Percentiles rank a stretch among this genome's conserved stretches.
phyloP scores from a whole-genome alignment of 2,113 vertebrate genomes.

The Dromiciops gliroides region DNA sequence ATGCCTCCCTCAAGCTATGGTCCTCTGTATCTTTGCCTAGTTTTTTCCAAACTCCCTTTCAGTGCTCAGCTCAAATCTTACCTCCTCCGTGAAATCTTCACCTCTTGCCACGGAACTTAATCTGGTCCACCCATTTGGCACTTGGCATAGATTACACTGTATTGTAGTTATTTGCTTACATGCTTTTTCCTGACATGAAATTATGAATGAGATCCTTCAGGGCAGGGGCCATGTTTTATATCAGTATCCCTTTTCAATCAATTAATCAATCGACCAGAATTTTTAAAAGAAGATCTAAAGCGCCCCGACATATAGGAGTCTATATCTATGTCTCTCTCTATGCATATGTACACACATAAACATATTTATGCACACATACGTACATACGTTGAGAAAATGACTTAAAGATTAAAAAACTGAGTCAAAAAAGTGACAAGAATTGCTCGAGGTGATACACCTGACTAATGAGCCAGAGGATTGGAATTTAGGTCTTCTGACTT shows the following conservation, averaged over 20 bases:
- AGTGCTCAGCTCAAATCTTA: not conserved
- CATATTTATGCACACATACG: not conserved
- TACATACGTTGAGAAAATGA: not conserved
- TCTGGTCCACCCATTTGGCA: not conserved
- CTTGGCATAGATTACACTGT: not conserved
- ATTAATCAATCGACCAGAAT: not conserved
- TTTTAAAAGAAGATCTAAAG: not conserved
- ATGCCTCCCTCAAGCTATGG: not conserved
- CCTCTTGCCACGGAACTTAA: not conserved
- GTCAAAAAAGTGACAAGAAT: not conserved
- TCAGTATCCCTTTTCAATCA: not conserved
- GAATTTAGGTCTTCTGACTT: not conserved
- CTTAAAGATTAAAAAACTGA: not conserved
- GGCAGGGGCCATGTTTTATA: not conserved
- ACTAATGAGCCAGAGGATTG: not conserved
- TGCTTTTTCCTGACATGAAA: not conserved
- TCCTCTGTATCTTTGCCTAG: not conserved
- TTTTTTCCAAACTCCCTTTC: not conserved
- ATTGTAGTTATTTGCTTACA: not conserved
- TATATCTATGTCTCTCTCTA: too few relatives aligned
- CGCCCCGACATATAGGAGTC: not conserved
- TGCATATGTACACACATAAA: not conserved
- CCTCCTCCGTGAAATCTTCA: not conserved
- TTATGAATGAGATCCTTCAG: not conserved
- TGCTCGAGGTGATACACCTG: not conserved